Evolutionary conservation across 2,888 invertebrate species (phyloP), one percentile per base, ranked within the genome.

Genomic region (Ditylenchus weischeri): DNA sequence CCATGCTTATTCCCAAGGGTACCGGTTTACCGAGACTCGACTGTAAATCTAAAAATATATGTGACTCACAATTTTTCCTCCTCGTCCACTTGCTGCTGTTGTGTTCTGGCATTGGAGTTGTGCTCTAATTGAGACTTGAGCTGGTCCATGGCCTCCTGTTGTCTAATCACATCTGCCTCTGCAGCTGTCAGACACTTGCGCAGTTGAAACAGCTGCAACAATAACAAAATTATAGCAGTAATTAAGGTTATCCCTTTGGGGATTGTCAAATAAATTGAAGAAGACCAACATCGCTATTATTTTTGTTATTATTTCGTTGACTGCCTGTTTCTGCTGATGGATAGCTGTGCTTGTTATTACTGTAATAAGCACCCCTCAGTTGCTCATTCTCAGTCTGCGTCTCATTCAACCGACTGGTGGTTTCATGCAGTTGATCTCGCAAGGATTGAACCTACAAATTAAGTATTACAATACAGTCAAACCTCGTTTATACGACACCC

Each of bases 401-500:
- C n/a, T 72, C 72, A 43, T 65, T 69, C 51, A 80, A 66, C 35
- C 76, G 72, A 29, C 65, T 69, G 36, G 66, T 72, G 21, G 80
- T 80, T 38, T 79, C 74, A 19, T 73, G 68, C 38, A 82, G 74
- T 61, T 82, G 79, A 49, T 74, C 72, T 21, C 79, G 70, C 10
- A 82, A 72, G 21, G 73, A 68, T 64, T 78, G 76, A 5, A 81
- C 79, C 81, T 81, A 51, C 61, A 38, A 74, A 65, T 29, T 29
- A 29, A 29, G 29, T 29, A 29, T 29, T 29, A 4, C 29, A 29
- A 29, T n/a, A n/a, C n/a, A n/a, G n/a, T n/a, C n/a, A n/a, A n/a
- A n/a, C n/a, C n/a, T n/a, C n/a, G n/a, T n/a, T n/a, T n/a, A n/a
- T n/a, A n/a, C n/a, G n/a, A n/a, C n/a, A n/a, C n/a, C n/a, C n/a